Evolutionary conservation across 2,797 vertebrate genomes (phyloP).

Genomic region (Rousettus madagascariensis): DNA sequence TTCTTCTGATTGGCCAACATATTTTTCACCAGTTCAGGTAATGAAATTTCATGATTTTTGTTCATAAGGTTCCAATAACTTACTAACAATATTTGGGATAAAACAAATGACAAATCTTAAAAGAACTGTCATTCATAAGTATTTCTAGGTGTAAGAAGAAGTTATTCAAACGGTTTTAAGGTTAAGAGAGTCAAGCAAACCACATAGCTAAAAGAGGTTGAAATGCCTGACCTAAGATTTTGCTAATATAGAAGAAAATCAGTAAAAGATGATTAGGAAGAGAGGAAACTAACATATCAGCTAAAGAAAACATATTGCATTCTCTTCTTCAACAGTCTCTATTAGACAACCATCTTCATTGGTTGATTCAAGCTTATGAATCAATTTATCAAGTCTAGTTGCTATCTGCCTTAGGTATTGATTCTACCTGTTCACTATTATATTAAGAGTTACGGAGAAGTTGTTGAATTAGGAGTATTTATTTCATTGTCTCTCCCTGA

Average conservation of each 20-base stretch:
- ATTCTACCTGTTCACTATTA: neutral
- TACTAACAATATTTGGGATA: neutral
- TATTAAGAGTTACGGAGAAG: neutral
- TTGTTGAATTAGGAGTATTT: neutral
- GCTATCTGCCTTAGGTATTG: neutral
- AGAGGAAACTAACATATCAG: neutral
- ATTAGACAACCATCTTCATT: neutral
- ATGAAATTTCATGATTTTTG: neutral
- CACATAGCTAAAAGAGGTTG: neutral
- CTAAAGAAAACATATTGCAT: neutral
- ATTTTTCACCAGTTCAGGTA: neutral
- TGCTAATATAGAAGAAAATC: neutral
- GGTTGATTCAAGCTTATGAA: neutral
- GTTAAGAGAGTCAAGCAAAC: slow-evolving; percentile 67
- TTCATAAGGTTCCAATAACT: neutral
- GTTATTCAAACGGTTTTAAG: slow-evolving; percentile 75
- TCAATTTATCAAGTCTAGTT: neutral
- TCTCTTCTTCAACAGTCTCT: neutral
- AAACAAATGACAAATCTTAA: slow-evolving; percentile 73
- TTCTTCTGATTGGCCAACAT: neutral
- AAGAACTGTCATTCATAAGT: slow-evolving; percentile 77
- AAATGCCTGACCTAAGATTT: neutral
- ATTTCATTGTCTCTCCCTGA: neutral
- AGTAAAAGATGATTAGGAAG: neutral
- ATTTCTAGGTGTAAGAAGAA: slow-evolving; percentile 77